phyloP scores from a whole-genome alignment of 2,113 vertebrate genomes.

The Sinosuthora webbiana region DNA sequence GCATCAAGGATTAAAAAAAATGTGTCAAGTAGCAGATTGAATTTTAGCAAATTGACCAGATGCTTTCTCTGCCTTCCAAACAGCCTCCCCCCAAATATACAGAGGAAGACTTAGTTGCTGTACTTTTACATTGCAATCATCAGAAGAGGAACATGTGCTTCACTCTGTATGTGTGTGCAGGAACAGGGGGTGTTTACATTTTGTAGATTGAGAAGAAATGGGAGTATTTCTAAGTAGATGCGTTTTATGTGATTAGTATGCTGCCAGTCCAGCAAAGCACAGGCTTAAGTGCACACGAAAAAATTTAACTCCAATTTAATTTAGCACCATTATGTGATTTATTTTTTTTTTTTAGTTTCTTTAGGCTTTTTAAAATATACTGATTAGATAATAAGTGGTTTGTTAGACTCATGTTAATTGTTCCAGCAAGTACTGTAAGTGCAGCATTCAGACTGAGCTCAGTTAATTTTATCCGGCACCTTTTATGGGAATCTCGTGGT shows the following conservation, averaged over 20 bases:
- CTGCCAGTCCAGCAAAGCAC: background rate
- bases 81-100: background rate
- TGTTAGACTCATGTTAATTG: background rate
- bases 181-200: background rate
- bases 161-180: background rate
- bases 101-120: background rate
- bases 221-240: background rate
- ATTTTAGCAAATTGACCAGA: background rate
- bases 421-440: background rate
- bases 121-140: background rate
- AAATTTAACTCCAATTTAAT: background rate
- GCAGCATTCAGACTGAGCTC: background rate
- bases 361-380: background rate
- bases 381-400: background rate
- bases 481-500: background rate
- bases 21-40: background rate
- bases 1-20: background rate
- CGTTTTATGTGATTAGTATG: background rate
- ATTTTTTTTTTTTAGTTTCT: background rate
- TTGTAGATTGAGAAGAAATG: background rate
- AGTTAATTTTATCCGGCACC: background rate
- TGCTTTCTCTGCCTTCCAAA: background rate
- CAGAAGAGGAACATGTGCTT: background rate
- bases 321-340: background rate
- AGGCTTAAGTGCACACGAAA: background rate